A percentile compares a stretch with the other conserved stretches of the same genome.
phyloP scores from a whole-genome alignment of 2,113 vertebrate genomes.

The Uria aalge region DNA sequence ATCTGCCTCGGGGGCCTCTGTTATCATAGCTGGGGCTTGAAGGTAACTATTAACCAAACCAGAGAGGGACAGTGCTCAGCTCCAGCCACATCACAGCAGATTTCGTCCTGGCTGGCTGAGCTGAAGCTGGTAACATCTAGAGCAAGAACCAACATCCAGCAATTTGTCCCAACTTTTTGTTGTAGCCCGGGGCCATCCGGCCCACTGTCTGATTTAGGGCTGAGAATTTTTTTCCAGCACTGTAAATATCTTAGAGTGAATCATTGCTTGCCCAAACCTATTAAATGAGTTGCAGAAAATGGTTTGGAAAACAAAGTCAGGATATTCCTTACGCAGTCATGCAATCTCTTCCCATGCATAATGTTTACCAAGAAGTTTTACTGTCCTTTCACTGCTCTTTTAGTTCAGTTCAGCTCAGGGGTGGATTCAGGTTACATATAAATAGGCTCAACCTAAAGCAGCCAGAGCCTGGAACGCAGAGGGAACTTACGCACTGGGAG shows the following conservation, averaged over 20 bases:
- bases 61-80: background rate
- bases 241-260: rapidly evolving
- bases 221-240: background rate
- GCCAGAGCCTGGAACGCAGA: background rate
- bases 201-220: background rate
- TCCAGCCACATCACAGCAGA: background rate
- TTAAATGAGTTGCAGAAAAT: background rate
- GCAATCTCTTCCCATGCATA: background rate
- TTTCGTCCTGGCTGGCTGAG: background rate
- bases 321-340: background rate
- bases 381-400: rapidly evolving
- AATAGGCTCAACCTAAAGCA: background rate
- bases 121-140: background rate
- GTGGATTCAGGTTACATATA: background rate
- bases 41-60: background rate
- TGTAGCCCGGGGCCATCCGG: rapidly evolving
- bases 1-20: background rate
- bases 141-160: background rate
- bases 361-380: background rate
- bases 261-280: background rate
- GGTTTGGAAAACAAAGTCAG: background rate
- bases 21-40: background rate
- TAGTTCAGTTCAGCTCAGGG: background rate
- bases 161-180: background rate
- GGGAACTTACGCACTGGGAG: rapidly evolving